These are phyloP conservation scores for Plumapathes pennacea DNA, from an alignment of 92 coral and sea anemone species.

Conservation along the genomic window DNA sequence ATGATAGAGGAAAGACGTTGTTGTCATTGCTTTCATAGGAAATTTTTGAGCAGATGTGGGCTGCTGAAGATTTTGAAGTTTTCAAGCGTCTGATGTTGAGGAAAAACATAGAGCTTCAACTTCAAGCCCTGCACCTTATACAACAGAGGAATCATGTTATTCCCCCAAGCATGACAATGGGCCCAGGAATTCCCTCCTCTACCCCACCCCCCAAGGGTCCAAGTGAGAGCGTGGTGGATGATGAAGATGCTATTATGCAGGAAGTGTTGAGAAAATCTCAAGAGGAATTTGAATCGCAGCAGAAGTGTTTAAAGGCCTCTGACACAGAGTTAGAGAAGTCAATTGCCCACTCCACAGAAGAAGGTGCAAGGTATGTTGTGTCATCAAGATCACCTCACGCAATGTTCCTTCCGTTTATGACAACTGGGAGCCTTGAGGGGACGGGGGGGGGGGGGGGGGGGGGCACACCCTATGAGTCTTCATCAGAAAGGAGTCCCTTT, in stretches of 20 bases:
- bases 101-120: conserved; percentile 87
- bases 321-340: conserved; percentile 66
- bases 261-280: conserved; percentile 80
- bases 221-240: conserved; percentile 9
- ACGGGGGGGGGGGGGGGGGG: background rate
- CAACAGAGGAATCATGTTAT: conserved; percentile 57
- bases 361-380: conserved; percentile 63
- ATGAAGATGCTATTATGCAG: conserved; percentile 85
- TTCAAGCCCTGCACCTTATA: conserved; percentile 84
- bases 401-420: background rate
- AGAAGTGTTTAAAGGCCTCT: conserved; percentile 29
- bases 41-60: conserved; percentile 95
- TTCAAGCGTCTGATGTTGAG: conserved; percentile 86
- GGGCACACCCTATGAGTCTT: too few relatives aligned
- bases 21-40: conserved; percentile 31
- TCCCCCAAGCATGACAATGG: conserved; percentile 21
- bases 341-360: conserved; percentile 63
- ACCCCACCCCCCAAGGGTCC: conserved; percentile 12
- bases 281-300: conserved; percentile 76
- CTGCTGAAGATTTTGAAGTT: conserved; percentile 93
- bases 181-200: background rate
- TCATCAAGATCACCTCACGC: background rate
- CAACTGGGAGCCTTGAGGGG: background rate
- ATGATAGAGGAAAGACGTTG: too few relatives aligned
- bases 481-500: too few relatives aligned